These are phyloP conservation scores for Dynastes hyllus DNA, from an alignment of 2,888 invertebrate genomes.

Conservation along the genomic window DNA sequence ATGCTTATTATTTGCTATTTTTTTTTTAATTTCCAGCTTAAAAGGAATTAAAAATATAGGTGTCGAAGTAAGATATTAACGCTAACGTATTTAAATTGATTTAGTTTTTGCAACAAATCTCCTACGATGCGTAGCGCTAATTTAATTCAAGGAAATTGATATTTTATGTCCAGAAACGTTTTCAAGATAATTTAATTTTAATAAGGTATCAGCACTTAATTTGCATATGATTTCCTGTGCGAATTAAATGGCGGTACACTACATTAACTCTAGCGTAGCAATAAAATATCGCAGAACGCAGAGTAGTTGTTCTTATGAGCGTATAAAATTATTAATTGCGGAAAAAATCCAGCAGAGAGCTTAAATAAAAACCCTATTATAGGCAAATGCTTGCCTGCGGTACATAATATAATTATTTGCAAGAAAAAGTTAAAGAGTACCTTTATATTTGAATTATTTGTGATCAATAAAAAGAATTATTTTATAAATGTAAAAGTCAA, in stretches of 20 bases:
- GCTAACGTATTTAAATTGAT: no score
- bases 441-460: no score
- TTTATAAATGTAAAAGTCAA: no score
- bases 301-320: slow-evolving; percentile 13
- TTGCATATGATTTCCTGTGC: slow-evolving; percentile 34
- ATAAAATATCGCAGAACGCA: slow-evolving; percentile 11
- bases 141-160: slow-evolving; percentile 7
- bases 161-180: slow-evolving; percentile 21
- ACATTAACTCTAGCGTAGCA: slow-evolving; percentile 20
- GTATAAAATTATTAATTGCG: slow-evolving; percentile 27
- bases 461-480: no score
- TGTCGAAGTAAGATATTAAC: no score
- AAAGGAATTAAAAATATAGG: no score
- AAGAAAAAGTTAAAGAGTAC: no score
- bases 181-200: slow-evolving; percentile 19
- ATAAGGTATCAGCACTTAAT: slow-evolving; percentile 6
- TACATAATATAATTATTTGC: no score
- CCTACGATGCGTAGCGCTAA: no score
- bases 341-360: background rate
- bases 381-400: no score
- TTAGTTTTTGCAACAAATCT: no score
- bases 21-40: background rate
- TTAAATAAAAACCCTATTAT: background rate
- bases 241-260: slow-evolving; percentile 19
- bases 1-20: background rate